These are phyloP conservation scores for Erpetoichthys calabaricus DNA, from an alignment of 2,797 vertebrate species.

Conservation along the genomic window DNA sequence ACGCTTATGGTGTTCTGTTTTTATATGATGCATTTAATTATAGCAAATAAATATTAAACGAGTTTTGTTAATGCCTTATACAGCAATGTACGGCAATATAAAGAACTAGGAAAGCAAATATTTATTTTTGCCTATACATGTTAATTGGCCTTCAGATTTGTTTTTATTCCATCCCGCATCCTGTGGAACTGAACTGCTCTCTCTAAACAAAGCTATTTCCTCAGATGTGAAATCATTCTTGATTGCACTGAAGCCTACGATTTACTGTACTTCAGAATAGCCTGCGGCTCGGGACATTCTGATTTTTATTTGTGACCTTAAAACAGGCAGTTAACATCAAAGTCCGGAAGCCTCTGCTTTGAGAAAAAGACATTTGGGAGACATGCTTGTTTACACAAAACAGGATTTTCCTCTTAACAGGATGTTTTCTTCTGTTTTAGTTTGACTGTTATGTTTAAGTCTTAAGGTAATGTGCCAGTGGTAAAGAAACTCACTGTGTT, in stretches of 20 bases:
- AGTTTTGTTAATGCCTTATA: no score
- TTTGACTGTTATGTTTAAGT: no score
- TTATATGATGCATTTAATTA: no score
- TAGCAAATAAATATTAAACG: no score
- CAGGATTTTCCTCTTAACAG: background rate
- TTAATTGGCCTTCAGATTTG: no score
- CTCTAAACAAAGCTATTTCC: background rate
- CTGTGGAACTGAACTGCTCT: background rate
- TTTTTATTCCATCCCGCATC: background rate
- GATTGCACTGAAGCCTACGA: background rate
- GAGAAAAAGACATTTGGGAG: background rate
- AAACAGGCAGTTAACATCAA: no score
- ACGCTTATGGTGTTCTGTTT: no score
- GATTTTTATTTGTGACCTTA: slow-evolving; percentile 1
- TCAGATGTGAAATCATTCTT: background rate
- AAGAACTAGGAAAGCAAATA: no score
- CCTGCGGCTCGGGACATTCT: background rate
- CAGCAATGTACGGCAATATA: no score
- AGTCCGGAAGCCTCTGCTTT: background rate
- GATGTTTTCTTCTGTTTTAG: background rate
- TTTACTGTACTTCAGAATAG: background rate
- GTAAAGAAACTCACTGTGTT: no score
- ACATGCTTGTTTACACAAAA: slow-evolving; percentile 1
- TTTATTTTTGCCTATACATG: no score
- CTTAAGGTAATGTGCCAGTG: no score